These are phyloP conservation scores for Camptogramma bilineatum DNA, from an alignment of 2,888 invertebrate species.

Conservation along the genomic window DNA sequence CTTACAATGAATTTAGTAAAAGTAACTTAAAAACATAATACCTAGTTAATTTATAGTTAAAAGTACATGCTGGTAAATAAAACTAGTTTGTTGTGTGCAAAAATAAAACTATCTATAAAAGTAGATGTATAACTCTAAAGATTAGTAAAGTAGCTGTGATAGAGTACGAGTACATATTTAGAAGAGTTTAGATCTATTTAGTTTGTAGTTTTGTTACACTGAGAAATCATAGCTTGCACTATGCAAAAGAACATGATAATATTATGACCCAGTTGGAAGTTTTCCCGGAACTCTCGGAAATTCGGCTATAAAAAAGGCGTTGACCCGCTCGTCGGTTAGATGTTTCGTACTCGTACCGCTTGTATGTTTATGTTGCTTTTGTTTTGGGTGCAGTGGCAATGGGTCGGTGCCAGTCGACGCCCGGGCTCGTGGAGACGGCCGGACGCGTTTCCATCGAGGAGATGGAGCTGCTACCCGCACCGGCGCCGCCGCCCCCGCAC, in stretches of 20 bases:
- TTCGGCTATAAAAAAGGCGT: conserved; percentile 21
- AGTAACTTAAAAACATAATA: not conserved
- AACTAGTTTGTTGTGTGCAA: not conserved
- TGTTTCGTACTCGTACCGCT: conserved; percentile 35
- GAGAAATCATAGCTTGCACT: conserved; percentile 22
- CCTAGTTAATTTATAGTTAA: not conserved
- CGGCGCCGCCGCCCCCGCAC: conserved; percentile 69
- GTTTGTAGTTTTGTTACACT: conserved; percentile 17
- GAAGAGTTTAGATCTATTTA: not conserved
- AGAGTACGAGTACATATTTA: not conserved
- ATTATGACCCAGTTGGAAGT: conserved; percentile 32
- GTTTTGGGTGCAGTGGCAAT: conserved; percentile 90
- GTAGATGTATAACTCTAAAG: not conserved
- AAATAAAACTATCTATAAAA: not conserved
- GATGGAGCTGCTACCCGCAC: conserved; percentile 77
- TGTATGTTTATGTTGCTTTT: conserved; percentile 42
- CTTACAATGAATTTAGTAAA: not conserved
- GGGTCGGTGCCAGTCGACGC: conserved; percentile 98
- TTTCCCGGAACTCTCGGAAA: conserved; percentile 21
- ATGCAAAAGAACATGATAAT: conserved; percentile 5
- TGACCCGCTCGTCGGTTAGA: conserved; percentile 37
- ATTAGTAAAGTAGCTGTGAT: conserved; percentile 8
- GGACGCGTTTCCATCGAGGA: conserved; percentile 94
- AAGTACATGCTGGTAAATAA: not conserved
- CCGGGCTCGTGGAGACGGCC: conserved; percentile 96